Percentiles rank a stretch among this genome's conserved stretches.
Evolutionary conservation across 1,140 invertebrate species (phyloP).

Genomic region (Zaprionus capensis): DNA sequence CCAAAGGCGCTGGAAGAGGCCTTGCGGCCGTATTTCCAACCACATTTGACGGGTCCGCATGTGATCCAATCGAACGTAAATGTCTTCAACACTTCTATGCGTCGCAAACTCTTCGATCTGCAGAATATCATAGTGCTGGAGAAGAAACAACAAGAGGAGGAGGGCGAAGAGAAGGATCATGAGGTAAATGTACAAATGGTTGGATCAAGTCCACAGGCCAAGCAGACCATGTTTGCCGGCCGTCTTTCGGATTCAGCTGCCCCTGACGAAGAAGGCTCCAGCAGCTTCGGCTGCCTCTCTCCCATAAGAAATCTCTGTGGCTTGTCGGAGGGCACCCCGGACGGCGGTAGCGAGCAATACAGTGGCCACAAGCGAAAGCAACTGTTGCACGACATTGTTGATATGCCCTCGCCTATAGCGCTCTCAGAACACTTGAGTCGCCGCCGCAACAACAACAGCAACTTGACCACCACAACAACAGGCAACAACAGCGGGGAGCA

Average conservation of each 20-base stretch:
- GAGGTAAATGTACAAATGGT: constrained; percentile 38
- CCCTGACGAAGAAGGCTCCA: constrained; percentile 46
- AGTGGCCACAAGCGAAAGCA: constrained; percentile 47
- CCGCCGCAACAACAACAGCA: constrained; percentile 29
- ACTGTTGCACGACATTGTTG: constrained; percentile 53
- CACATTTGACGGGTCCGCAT: constrained; percentile 64
- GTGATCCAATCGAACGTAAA: constrained; percentile 13
- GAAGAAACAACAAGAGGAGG: constrained; percentile 3
- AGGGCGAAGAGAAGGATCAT: constrained; percentile 8
- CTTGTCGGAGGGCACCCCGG: constrained; percentile 57
- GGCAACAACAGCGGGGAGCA: constrained; percentile 25
- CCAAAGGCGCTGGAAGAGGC: constrained; percentile 85
- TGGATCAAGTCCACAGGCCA: constrained; percentile 70
- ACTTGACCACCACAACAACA: constrained; percentile 1
- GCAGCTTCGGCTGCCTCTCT: constrained; percentile 76
- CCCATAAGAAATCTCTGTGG: constrained; percentile 74
- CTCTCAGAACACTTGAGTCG: constrained; percentile 63
- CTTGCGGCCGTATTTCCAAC: constrained; percentile 85
- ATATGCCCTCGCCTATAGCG: constrained; percentile 71
- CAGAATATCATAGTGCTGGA: constrained; percentile 68
- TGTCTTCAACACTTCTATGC: constrained; percentile 73
- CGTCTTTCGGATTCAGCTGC: constrained; percentile 68
- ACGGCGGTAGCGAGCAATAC: constrained; percentile 46
- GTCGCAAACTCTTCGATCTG: constrained; percentile 78
- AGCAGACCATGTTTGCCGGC: constrained; percentile 67